A percentile compares a stretch with the other conserved stretches of the same genome.
Evolutionary conservation across 2,113 vertebrate species (phyloP).

Genomic region (Protomyctophum bolini): DNA sequence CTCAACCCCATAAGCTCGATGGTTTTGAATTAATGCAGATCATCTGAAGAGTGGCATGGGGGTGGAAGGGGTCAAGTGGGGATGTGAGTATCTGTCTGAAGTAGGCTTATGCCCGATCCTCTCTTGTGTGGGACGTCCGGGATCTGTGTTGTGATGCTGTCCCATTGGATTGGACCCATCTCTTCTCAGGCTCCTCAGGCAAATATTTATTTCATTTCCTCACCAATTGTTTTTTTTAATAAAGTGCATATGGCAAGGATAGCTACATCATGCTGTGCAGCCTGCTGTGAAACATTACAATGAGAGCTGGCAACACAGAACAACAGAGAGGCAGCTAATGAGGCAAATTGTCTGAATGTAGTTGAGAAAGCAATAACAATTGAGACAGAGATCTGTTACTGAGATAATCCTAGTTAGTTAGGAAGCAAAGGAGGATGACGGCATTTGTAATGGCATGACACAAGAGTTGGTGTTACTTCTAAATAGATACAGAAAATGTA

Average conservation of each 20-base stretch:
- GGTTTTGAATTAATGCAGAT: constrained; percentile 12
- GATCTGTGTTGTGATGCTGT: too few species aligned
- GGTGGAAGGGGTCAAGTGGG: constrained; percentile 19
- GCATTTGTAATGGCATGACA: constrained; percentile 7
- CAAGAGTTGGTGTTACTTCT: constrained; percentile 12
- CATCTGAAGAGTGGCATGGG: not conserved
- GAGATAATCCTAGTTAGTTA: constrained; percentile 11
- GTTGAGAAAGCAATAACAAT: constrained; percentile 1
- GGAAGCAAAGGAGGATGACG: not conserved
- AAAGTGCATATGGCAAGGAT: not conserved
- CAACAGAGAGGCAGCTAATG: not conserved
- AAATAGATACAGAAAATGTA: constrained; percentile 23
- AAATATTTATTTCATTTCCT: too few species aligned
- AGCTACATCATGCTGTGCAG: not conserved
- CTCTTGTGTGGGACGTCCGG: not conserved
- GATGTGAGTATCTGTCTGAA: constrained; percentile 29
- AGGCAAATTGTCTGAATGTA: constrained; percentile 12
- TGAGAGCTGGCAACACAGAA: not conserved
- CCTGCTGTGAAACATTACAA: constrained; percentile 8
- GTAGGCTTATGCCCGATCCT: too few species aligned
- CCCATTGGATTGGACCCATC: too few species aligned
- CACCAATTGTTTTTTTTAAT: not conserved
- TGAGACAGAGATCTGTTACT: constrained; percentile 1
- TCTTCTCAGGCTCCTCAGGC: too few species aligned
- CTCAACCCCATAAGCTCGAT: constrained; percentile 11